Base-by-base conservation (phyloP, 2,113 vertebrate species). In the Oryzias melastigma region DNA sequence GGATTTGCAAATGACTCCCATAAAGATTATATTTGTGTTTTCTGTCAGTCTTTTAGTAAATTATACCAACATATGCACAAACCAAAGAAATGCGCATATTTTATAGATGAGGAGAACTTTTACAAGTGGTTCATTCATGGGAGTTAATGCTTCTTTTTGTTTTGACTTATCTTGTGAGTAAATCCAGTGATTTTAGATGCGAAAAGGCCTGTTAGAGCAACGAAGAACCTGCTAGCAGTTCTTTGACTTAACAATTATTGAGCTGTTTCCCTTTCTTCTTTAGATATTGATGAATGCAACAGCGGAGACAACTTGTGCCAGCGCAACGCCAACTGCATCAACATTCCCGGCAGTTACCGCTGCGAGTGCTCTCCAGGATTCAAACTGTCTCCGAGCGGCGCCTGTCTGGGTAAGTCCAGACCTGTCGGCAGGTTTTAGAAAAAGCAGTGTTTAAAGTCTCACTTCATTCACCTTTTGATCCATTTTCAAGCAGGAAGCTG, bases 251-350 rank as follows among this genome's bases (percentile, higher is more conserved):
- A 82, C 73, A 71, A 29, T 78, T 74, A 77, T 60, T 17, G 43
- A 73, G 47, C 50, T 66, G 52, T 60, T 73, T 60, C 57, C 73
- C 20, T 62, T 51, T 56, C 27, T 55, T 40, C 16, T 20, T 0
- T 80, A 98, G 96, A 97, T 80, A 93, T 96, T 18, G 94, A 98
- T 1, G 95, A 98, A 84, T 98, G 96, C 72, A 95, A 93, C 84
- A 91, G 91, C 0, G 90, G 92, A 48, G 93, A 96, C 79, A 94
- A 92, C 74, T 91, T 95, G 57, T 98, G 96, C 90, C 94, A 93
- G 56, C 93, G 91, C 22, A 94, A 95, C 1, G 93, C 94, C 1
- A 92, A 94, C 81, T 98, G 96, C 43, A 88, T 95, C 89, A 97
- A 98, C 85, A 93, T 95, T 83, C 94, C 95, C 0, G 95, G 97